Base-by-base conservation (phyloP, 2,113 vertebrate species). In the Oncorhynchus mykiss region DNA sequence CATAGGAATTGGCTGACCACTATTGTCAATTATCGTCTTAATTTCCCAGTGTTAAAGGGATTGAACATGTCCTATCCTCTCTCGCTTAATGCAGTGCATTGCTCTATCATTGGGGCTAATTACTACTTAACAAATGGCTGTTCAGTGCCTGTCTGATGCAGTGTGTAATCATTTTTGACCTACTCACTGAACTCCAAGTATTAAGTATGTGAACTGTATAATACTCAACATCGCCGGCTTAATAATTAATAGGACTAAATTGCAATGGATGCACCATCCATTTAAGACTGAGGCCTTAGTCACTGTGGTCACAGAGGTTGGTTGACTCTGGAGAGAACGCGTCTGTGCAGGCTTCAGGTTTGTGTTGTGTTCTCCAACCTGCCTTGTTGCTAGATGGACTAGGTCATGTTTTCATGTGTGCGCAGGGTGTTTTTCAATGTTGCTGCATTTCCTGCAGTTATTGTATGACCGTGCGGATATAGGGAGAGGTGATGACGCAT, bases 151-250 rank as follows among this genome's bases (percentile, higher is more conserved):
- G 94, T 95, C 96, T 94, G 94, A 11, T 89, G 94, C 92, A 93
- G 92, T 90, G 92, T 93, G 94, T 96, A 97, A 97, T 98, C 95
- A 95, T 94, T 95, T 94, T 91, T 95, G 95, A 98, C 96, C 97
- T 91, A 93, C 94, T 95, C 90, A 45, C 88, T 95, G 95, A 97
- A 96, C 95, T 95, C 88, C 91, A 84, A 92, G 95, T 95, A 96
- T 96, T 96, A 96, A 96, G 94, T 91, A 94, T 93, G 93, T 94
- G 93, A 95, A 95, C 94, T 95, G 93, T 94, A 92, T 94, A 94
- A 95, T 95, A 93, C 93, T 93, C 87, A 80, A 84, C 87, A 88
- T 78, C 77, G 72, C 72, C 85, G 81, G 88, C 88, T 95, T 94
- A 92, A 96, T 98, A 94, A 96, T 96, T 95, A 94, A 95, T 92